Evolutionary conservation across 2,113 vertebrate species (phyloP).

Genomic region (Salvator merianae): DNA sequence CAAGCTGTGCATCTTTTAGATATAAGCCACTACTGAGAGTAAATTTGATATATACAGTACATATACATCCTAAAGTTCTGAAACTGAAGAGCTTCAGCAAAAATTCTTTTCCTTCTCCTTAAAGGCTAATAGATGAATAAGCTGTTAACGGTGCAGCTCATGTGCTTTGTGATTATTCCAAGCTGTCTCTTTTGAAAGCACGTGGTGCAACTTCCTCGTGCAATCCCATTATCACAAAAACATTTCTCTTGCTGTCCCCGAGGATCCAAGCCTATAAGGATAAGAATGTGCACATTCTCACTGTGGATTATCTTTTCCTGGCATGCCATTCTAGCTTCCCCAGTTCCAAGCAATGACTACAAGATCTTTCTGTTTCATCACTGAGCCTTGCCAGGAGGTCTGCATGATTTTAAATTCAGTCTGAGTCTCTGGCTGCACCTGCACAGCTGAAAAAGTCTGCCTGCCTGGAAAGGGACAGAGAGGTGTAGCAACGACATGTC

Average conservation of each 20-base stretch:
- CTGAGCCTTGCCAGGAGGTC: not conserved
- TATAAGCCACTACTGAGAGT: not conserved
- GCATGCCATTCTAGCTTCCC: not conserved
- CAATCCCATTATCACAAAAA: not conserved
- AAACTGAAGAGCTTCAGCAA: constrained; percentile 1
- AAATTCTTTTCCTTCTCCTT: not conserved
- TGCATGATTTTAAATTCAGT: not conserved
- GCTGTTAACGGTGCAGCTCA: not conserved
- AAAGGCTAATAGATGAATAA: constrained; percentile 7
- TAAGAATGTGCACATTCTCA: not conserved
- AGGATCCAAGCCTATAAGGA: not conserved
- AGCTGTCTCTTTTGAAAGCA: constrained; percentile 3
- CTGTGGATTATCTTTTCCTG: not conserved
- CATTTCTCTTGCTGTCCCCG: not conserved
- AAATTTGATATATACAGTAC: not conserved
- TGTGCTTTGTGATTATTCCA: not conserved
- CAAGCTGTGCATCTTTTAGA: not conserved
- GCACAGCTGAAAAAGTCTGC: too few species aligned
- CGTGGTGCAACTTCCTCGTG: not conserved
- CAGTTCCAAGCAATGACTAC: not conserved
- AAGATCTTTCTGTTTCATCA: not conserved
- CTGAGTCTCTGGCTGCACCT: not conserved
- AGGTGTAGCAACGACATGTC: too few species aligned
- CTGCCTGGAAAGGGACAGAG: too few species aligned
- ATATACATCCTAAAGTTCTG: not conserved